phyloP scores from a whole-genome alignment of 1,140 invertebrate genomes.

The Cotesia chilonis region DNA sequence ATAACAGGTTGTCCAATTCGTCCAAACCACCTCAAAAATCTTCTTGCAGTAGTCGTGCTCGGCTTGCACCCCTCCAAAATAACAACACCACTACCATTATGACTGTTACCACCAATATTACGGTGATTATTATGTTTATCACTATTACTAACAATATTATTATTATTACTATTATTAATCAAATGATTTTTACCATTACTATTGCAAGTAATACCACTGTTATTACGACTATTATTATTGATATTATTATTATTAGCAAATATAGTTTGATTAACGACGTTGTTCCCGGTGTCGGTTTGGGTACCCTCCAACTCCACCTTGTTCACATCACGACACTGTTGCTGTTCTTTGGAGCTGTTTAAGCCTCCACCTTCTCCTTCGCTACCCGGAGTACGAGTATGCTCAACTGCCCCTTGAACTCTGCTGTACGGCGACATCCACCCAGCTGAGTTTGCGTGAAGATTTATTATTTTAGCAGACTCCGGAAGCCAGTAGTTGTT shows the following conservation, averaged over 20 bases:
- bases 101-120: constrained; percentile 44
- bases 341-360: constrained; percentile 5
- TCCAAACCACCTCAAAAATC: constrained; percentile 60
- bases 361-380: too few species aligned
- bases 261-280: constrained; percentile 10
- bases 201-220: constrained; percentile 40
- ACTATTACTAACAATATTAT: constrained; percentile 32
- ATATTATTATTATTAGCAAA: constrained; percentile 26
- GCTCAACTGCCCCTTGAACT: constrained; percentile 32
- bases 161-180: constrained; percentile 25
- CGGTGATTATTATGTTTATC: constrained; percentile 32
- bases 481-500: constrained; percentile 53
- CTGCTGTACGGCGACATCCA: constrained; percentile 58
- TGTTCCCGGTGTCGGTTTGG: not conserved
- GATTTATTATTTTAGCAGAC: constrained; percentile 52
- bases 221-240: constrained; percentile 34
- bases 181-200: constrained; percentile 46
- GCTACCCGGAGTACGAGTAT: constrained; percentile 6
- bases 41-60: constrained; percentile 55
- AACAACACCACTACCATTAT: constrained; percentile 50
- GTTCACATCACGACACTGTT: constrained; percentile 25
- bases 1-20: constrained; percentile 58
- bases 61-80: constrained; percentile 57
- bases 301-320: constrained; percentile 10
- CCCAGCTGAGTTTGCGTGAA: constrained; percentile 50